Evolutionary conservation across 2,113 vertebrate species (phyloP).

Genomic region (Labeo catla): DNA sequence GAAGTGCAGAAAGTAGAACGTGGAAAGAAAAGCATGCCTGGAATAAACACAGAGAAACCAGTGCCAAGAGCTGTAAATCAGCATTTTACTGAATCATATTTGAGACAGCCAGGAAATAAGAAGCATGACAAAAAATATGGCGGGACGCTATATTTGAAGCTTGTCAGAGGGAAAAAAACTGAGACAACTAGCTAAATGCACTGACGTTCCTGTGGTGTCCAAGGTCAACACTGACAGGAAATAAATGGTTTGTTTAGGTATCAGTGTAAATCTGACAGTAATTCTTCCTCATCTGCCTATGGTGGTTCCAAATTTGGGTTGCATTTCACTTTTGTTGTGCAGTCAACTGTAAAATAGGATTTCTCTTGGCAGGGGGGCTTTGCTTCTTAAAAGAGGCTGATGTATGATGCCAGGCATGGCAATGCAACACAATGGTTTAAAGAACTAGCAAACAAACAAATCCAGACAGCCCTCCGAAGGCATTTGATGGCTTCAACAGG

Average conservation of each 20-base stretch:
- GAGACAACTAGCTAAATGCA: background rate
- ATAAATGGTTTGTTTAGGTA: constrained; percentile 20
- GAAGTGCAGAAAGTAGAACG: constrained; percentile 47
- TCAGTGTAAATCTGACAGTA: constrained; percentile 28
- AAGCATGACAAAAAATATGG: background rate
- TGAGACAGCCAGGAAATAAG: constrained; percentile 1
- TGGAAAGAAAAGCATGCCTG: constrained; percentile 18
- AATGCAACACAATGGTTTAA: constrained; percentile 49
- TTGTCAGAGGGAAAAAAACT: background rate
- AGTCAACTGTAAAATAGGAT: constrained; percentile 67
- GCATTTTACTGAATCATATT: background rate
- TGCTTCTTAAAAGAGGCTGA: constrained; percentile 48
- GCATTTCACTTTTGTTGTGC: constrained; percentile 59
- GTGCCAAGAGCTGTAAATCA: constrained; percentile 29
- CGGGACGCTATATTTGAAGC: background rate
- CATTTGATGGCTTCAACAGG: constrained; percentile 48
- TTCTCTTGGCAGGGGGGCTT: constrained; percentile 59
- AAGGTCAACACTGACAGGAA: constrained; percentile 17
- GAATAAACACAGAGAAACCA: constrained; percentile 27
- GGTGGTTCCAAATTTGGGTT: constrained; percentile 45
- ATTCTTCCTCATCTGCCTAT: constrained; percentile 28
- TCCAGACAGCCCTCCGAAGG: constrained; percentile 28
- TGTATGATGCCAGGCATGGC: constrained; percentile 28
- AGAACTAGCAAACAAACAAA: constrained; percentile 59
- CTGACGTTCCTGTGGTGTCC: background rate